phyloP scores from a whole-genome alignment of 2,113 vertebrate genomes.

The Heptranchias perlo region DNA sequence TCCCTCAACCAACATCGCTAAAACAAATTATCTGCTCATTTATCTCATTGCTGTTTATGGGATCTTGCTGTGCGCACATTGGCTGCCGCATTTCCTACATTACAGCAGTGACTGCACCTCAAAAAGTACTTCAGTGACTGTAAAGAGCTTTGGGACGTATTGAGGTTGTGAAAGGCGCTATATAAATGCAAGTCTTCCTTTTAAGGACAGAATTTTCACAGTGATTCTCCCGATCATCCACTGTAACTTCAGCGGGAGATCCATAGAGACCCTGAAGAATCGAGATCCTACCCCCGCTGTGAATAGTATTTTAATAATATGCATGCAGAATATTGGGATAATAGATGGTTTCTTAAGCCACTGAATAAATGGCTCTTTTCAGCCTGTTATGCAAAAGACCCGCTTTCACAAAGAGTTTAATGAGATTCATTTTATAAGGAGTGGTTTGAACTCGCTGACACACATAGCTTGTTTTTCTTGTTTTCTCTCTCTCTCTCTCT shows the following conservation, averaged over 20 bases:
- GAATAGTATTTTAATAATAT: background rate
- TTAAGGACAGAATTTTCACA: background rate
- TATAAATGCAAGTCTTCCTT: background rate
- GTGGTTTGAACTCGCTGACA: background rate
- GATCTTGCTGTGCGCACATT: too few species aligned
- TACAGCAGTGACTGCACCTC: background rate
- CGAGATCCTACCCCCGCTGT: background rate
- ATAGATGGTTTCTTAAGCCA: background rate
- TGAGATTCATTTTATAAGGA: background rate
- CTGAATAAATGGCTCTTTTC: background rate
- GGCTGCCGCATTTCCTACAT: too few species aligned
- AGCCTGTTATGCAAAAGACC: background rate
- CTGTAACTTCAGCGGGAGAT: background rate
- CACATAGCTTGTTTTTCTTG: background rate
- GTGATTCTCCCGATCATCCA: background rate
- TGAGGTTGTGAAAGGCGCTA: background rate
- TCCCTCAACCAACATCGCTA: too few species aligned
- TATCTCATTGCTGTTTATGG: too few species aligned
- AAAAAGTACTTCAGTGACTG: background rate
- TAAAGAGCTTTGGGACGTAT: background rate
- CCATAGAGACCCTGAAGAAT: background rate
- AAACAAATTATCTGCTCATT: too few species aligned
- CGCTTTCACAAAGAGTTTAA: background rate
- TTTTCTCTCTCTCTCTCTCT: background rate
- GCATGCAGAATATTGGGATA: background rate